Conservation (phyloP, 2,113 vertebrate genomes). For the Leucopsar rothschildi region DNA sequence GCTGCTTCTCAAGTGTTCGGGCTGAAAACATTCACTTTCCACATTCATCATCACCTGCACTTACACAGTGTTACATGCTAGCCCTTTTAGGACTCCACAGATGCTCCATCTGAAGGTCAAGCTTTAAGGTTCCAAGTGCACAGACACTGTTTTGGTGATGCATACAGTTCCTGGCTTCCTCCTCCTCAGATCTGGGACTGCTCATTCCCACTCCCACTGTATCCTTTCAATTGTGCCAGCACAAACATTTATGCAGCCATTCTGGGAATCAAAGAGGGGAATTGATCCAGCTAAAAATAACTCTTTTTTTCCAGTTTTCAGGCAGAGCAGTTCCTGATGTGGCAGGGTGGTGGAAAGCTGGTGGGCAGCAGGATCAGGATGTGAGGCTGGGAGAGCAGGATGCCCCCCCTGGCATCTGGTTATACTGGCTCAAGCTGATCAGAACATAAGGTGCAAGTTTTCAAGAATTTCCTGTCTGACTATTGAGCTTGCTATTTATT, state of each 20-base stretch:
- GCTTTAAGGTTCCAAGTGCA: neutral
- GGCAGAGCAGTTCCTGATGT: neutral
- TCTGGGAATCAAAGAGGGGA: neutral
- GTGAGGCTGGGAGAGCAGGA: neutral
- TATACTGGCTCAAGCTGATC: neutral
- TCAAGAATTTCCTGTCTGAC: neutral
- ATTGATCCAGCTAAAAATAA: slow-evolving; percentile 35
- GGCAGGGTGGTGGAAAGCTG: neutral
- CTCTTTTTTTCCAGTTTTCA: neutral
- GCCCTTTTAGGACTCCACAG: neutral
- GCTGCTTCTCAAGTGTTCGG: neutral
- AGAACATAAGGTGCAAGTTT: neutral
- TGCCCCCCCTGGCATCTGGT: neutral
- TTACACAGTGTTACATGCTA: neutral
- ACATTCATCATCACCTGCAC: neutral
- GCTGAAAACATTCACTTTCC: neutral
- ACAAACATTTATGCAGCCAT: neutral
- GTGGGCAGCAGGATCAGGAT: neutral
- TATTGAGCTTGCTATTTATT: neutral
- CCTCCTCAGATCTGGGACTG: neutral
- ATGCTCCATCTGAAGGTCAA: neutral
- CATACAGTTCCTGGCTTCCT: neutral
- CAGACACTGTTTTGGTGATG: neutral
- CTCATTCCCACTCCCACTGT: neutral
- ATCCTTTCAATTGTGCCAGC: neutral